Percentiles rank a stretch among this genome's conserved stretches.
Evolutionary conservation across 2,113 vertebrate genomes (phyloP).

Genomic region (Antechinus flavipes): DNA sequence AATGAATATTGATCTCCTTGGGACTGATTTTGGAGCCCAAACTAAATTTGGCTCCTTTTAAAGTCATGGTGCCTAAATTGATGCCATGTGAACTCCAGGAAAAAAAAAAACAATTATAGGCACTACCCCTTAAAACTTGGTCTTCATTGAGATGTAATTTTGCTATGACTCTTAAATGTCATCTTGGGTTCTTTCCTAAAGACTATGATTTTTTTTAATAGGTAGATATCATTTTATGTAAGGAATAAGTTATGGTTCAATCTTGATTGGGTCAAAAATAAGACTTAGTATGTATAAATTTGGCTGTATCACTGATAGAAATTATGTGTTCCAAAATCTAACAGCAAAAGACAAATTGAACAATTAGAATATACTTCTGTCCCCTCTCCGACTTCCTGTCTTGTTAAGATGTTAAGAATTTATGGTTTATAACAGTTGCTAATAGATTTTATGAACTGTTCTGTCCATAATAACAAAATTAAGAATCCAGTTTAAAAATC

Average conservation of each 20-base stretch:
- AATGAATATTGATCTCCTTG: too few relatives aligned
- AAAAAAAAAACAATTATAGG: too few relatives aligned
- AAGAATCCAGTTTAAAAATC: not conserved
- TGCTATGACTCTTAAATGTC: conserved; percentile 47
- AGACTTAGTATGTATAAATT: conserved; percentile 29
- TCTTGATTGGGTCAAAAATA: conserved; percentile 43
- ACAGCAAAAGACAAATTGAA: not conserved
- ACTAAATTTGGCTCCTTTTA: too few relatives aligned
- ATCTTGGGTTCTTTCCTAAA: conserved; percentile 64
- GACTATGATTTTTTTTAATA: conserved; percentile 51
- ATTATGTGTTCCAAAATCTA: conserved; percentile 32
- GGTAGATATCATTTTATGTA: not conserved
- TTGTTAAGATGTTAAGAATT: conserved; percentile 25
- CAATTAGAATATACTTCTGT: conserved; percentile 16
- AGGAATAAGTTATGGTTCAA: conserved; percentile 32
- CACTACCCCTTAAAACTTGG: not conserved
- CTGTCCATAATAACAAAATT: not conserved
- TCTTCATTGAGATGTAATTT: conserved; percentile 39
- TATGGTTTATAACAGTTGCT: not conserved
- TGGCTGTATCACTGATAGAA: conserved; percentile 31
- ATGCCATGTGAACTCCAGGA: not conserved
- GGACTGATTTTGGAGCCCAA: too few relatives aligned
- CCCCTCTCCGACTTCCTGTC: not conserved
- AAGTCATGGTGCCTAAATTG: too few relatives aligned
- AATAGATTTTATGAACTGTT: not conserved